Percentiles rank a stretch among this genome's conserved stretches.
These are phyloP conservation scores for Pachyramphus minor DNA, from an alignment of 2,113 vertebrate species.

Conservation along the genomic window DNA sequence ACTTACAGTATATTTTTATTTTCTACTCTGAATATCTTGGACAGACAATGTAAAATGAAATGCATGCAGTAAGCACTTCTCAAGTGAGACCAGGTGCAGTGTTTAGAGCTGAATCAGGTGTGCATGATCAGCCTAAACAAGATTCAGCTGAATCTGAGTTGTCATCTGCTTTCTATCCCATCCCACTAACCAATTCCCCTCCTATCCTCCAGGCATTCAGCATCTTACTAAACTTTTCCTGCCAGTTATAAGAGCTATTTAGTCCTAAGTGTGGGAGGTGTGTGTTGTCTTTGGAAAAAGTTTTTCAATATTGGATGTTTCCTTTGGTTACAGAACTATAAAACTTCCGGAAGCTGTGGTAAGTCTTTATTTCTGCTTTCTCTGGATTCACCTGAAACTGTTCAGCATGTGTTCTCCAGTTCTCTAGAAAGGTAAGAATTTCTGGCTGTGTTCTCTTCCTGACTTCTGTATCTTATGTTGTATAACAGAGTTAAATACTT, in stretches of 20 bases:
- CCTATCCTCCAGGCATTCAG: fast-evolving
- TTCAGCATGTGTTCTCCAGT: background rate
- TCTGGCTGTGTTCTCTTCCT: background rate
- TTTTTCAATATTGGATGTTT: background rate
- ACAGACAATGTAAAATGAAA: background rate
- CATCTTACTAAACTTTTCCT: background rate
- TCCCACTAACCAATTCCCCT: background rate
- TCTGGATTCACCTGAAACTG: background rate
- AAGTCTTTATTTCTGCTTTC: background rate
- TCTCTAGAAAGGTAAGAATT: background rate
- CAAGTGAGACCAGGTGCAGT: background rate
- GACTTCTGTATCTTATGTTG: background rate
- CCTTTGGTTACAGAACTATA: background rate
- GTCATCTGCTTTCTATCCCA: background rate
- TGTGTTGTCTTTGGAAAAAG: background rate
- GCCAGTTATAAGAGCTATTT: background rate
- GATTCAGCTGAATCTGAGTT: background rate
- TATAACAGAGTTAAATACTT: background rate
- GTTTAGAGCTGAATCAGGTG: background rate
- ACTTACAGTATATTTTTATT: background rate
- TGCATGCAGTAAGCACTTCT: background rate
- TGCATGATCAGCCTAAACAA: background rate
- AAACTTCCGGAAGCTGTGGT: background rate
- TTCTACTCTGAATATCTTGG: background rate
- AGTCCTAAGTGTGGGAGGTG: fast-evolving